These are phyloP conservation scores for Sebastolobus alascanus DNA, from an alignment of 2,797 vertebrate genomes.

Conservation along the genomic window DNA sequence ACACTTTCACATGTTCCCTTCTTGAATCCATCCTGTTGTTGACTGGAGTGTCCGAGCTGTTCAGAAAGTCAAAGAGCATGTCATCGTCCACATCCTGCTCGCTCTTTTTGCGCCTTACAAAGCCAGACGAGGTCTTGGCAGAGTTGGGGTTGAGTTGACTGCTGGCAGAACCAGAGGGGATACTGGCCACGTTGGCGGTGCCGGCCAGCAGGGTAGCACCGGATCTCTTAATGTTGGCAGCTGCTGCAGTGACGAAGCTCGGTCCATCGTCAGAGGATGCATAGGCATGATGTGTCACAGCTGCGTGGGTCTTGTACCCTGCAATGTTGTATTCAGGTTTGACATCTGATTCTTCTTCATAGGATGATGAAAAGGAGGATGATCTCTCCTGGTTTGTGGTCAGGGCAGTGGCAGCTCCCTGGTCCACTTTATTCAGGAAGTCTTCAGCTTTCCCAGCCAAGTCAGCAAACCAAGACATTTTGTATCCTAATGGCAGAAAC, in stretches of 20 bases:
- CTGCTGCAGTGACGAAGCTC: conserved; percentile 89
- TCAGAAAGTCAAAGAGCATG: conserved; percentile 97
- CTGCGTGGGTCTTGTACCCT: conserved; percentile 38
- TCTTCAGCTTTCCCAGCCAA: conserved; percentile 96
- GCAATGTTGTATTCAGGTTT: conserved; percentile 67
- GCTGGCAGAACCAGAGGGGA: conserved; percentile 63
- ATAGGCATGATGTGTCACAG: conserved; percentile 71
- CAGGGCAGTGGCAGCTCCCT: conserved; percentile 94
- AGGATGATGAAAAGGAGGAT: conserved; percentile 67
- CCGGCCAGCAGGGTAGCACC: conserved; percentile 88
- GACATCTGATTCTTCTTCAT: conserved; percentile 62
- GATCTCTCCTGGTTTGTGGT: conserved; percentile 74
- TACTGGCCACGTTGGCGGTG: conserved; percentile 80
- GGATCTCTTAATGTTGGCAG: conserved; percentile 91
- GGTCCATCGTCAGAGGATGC: conserved; percentile 73
- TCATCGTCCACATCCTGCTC: conserved; percentile 95
- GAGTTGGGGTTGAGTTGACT: conserved; percentile 46
- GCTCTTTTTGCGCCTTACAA: conserved; percentile 93
- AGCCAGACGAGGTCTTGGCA: conserved; percentile 87
- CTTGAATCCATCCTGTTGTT: conserved; percentile 87
- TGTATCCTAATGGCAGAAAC: conserved; percentile 50
- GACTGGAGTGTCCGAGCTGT: conserved; percentile 92
- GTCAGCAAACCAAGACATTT: conserved; percentile 97
- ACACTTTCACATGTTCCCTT: conserved; percentile 83
- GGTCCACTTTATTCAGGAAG: conserved; percentile 96